Evolutionary conservation across 2,888 invertebrate species (phyloP).

Genomic region (Drosophila barbarae): DNA sequence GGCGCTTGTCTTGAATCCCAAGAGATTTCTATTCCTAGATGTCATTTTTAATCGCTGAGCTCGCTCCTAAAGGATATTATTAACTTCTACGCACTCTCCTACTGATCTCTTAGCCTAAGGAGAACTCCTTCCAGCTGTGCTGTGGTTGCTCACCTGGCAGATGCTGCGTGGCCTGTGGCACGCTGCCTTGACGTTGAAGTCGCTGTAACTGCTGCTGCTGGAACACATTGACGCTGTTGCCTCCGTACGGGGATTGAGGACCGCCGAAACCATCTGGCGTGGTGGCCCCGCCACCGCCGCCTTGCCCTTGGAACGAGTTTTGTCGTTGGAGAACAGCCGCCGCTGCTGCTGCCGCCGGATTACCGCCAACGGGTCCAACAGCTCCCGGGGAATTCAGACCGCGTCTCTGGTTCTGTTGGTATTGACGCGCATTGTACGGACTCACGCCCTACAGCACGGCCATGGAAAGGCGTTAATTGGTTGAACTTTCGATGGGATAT

Average conservation of each 20-base stretch:
- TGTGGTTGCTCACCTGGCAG: slow-evolving; percentile 76
- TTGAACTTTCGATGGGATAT: neutral
- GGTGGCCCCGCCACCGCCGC: slow-evolving; percentile 46
- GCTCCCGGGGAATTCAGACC: slow-evolving; percentile 78
- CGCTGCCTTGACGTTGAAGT: slow-evolving; percentile 78
- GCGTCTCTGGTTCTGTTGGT: slow-evolving; percentile 76
- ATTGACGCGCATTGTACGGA: slow-evolving; percentile 77
- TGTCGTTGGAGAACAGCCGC: slow-evolving; percentile 75
- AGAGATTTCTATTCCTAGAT: slow-evolving; percentile 2
- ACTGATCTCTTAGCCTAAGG: neutral
- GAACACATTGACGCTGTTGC: slow-evolving; percentile 67
- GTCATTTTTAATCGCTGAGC: neutral
- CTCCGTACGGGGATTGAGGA: slow-evolving; percentile 76
- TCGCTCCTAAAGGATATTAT: neutral
- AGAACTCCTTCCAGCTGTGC: neutral
- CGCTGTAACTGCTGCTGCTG: slow-evolving; percentile 78
- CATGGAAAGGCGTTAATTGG: slow-evolving; percentile 42
- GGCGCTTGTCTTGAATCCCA: slow-evolving; percentile 15
- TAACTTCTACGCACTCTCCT: slow-evolving; percentile 37
- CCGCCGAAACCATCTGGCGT: slow-evolving; percentile 69
- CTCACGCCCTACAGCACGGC: slow-evolving; percentile 69
- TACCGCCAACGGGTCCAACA: slow-evolving; percentile 56
- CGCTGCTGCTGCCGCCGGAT: slow-evolving; percentile 35
- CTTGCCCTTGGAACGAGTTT: slow-evolving; percentile 76
- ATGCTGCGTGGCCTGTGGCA: slow-evolving; percentile 80